These are phyloP conservation scores for Aspidoscelis tigris DNA, from an alignment of 2,113 vertebrate genomes.

Conservation along the genomic window DNA sequence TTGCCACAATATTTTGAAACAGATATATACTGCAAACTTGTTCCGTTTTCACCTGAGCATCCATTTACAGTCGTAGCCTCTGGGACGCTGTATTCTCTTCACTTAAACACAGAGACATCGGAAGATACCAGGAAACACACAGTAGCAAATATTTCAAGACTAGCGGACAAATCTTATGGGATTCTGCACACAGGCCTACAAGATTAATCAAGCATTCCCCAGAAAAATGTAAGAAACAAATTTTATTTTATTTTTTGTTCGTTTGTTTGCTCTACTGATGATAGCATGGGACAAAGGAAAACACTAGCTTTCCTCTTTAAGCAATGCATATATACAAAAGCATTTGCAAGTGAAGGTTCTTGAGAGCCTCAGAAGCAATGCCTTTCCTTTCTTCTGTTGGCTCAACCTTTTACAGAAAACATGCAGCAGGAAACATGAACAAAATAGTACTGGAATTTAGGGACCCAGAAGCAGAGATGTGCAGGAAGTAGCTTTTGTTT, in stretches of 20 bases:
- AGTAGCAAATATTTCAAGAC: neutral
- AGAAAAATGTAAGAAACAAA: neutral
- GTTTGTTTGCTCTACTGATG: neutral
- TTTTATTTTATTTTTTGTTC: neutral
- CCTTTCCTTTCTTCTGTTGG: neutral
- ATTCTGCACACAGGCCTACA: neutral
- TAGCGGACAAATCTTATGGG: neutral
- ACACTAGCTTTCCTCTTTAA: neutral
- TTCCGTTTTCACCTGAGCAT: neutral
- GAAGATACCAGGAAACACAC: neutral
- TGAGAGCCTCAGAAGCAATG: neutral
- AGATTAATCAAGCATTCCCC: neutral
- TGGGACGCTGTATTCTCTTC: neutral
- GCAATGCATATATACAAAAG: neutral
- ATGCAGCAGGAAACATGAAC: neutral
- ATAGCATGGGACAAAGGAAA: neutral
- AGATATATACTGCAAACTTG: neutral
- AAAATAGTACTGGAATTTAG: neutral
- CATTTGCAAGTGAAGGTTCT: neutral
- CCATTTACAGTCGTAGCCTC: neutral
- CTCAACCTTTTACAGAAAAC: neutral
- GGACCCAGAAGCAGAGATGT: too few relatives aligned
- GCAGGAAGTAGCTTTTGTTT: too few relatives aligned
- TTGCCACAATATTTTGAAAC: neutral
- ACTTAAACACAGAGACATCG: neutral